Evolutionary conservation across 2,113 vertebrate species (phyloP).

Genomic region (Pseudopipra pipra): DNA sequence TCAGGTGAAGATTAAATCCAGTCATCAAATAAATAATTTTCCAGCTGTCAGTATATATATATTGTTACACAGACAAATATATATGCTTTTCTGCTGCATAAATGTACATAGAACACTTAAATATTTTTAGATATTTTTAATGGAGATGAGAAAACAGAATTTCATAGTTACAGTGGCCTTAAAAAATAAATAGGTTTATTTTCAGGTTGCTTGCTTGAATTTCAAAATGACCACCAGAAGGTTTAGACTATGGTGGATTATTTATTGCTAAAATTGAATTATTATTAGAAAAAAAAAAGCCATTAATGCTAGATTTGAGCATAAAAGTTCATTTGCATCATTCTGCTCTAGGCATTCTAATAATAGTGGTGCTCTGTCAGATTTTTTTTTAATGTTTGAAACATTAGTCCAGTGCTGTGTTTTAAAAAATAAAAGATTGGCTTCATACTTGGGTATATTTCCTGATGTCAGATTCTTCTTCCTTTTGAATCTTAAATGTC

Average conservation of each 20-base stretch:
- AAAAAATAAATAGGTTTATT: background rate
- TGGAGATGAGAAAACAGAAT: background rate
- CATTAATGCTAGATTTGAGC: background rate
- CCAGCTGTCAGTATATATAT: background rate
- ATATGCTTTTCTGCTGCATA: background rate
- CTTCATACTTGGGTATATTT: background rate
- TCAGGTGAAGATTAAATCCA: constrained; percentile 15
- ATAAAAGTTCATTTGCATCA: background rate
- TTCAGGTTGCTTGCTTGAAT: background rate
- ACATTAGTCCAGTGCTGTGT: background rate
- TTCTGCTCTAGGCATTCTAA: background rate
- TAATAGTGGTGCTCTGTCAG: background rate
- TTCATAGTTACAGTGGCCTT: background rate
- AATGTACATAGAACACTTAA: background rate
- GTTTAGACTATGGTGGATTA: background rate
- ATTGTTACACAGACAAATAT: background rate
- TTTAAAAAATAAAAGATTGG: background rate
- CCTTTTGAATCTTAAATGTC: constrained; percentile 9
- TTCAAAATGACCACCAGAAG: background rate
- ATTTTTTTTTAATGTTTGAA: background rate
- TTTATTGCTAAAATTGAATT: background rate
- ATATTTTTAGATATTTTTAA: background rate
- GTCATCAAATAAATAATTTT: constrained; percentile 34
- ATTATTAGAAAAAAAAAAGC: background rate
- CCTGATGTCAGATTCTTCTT: background rate